Evolutionary conservation across 2,888 invertebrate genomes (phyloP).

Genomic region (Lochmaea capreae): DNA sequence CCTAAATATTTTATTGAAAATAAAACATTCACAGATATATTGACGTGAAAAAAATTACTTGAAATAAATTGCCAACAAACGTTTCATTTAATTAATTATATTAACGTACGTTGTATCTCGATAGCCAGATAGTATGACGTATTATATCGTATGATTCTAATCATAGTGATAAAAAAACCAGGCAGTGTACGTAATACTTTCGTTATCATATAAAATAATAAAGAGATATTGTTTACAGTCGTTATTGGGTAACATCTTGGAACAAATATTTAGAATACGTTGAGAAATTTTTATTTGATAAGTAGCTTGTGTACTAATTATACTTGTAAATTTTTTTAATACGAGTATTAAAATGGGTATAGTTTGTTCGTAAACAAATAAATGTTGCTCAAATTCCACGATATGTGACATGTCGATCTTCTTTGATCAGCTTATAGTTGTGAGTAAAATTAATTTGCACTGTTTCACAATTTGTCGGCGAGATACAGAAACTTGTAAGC

Average conservation of each 20-base stretch:
- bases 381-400: too few relatives aligned
- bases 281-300: not conserved
- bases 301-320: not conserved
- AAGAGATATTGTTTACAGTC: not conserved
- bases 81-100: not conserved
- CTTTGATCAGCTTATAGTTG: too few relatives aligned
- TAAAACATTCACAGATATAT: not conserved
- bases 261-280: not conserved
- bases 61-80: not conserved
- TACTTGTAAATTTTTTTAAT: too few relatives aligned
- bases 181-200: not conserved
- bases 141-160: constrained; percentile 9
- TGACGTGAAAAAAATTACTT: not conserved
- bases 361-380: too few relatives aligned
- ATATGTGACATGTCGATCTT: too few relatives aligned
- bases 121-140: constrained; percentile 9
- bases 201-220: not conserved
- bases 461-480: too few relatives aligned
- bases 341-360: too few relatives aligned
- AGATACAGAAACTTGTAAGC: too few relatives aligned
- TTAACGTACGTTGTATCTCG: not conserved
- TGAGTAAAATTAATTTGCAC: too few relatives aligned
- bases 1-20: too few relatives aligned
- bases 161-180: not conserved
- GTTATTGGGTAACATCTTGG: not conserved